Percentiles rank a stretch among this genome's conserved stretches.
phyloP scores from a whole-genome alignment of 2,113 vertebrate genomes.

The Paraplagusia blochii region DNA sequence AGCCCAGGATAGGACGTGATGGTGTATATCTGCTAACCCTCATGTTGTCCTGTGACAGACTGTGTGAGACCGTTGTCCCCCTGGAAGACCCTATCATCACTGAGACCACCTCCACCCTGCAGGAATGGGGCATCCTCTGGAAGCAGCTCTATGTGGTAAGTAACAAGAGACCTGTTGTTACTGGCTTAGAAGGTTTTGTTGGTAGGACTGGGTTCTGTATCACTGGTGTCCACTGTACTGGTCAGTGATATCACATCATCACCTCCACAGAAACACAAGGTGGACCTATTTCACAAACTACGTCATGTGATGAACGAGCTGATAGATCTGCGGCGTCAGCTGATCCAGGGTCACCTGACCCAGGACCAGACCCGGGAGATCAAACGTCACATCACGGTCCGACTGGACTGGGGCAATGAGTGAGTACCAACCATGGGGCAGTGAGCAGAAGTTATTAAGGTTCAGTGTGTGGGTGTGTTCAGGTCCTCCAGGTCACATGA shows the following conservation, averaged over 20 bases:
- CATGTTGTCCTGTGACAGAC: conserved; percentile 55
- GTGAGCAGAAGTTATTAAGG: too few species aligned
- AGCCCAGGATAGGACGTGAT: too few species aligned
- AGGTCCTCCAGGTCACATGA: too few species aligned
- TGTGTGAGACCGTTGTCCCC: conserved; percentile 94
- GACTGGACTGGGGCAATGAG: conserved; percentile 98
- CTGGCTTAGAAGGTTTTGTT: too few species aligned
- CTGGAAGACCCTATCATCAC: conserved; percentile 96
- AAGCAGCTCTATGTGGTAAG: conserved; percentile 97
- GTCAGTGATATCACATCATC: conserved; percentile 3
- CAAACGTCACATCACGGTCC: conserved; percentile 93
- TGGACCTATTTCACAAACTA: conserved; percentile 95
- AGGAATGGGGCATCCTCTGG: conserved; percentile 96
- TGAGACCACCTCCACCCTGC: conserved; percentile 92
- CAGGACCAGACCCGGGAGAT: conserved; percentile 96
- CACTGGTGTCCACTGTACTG: neutral
- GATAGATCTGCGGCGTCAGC: conserved; percentile 93
- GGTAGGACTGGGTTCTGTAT: neutral
- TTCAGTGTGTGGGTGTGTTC: too few species aligned
- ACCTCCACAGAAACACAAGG: conserved; percentile 86
- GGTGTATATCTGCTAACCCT: too few species aligned
- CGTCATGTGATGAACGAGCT: conserved; percentile 98
- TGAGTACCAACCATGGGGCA: too few species aligned
- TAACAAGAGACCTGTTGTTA: conserved; percentile 27
- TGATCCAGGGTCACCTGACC: conserved; percentile 92